Base-by-base conservation (phyloP, 1,140 invertebrate genomes). In the Papilio dardanus region DNA sequence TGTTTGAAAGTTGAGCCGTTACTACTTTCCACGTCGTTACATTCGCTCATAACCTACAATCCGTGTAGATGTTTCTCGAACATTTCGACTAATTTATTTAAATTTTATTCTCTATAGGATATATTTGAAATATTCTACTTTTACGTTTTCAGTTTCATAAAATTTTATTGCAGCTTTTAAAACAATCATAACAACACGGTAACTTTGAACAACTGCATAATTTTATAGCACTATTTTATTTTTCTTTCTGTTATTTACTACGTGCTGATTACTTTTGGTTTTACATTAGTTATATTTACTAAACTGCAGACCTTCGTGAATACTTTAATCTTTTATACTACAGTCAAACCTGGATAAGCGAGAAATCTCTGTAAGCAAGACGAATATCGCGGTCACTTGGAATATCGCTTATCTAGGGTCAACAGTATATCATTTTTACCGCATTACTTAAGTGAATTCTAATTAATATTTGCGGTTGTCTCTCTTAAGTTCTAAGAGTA, bases 1-100 rank as follows among this genome's bases (percentile, higher is more conserved):
- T 54, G 46, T 73, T 73, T 73, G 46, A 73, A 73, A 73, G 71
- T 73, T 73, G 71, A 73, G 71, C 58, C 71, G 50, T 73, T 73
- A 73, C 71, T 73, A 73, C 46, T 73, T 73, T 73, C 46, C 71
- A 73, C 71, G 50, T 73, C 50, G 71, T 73, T 73, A 73, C 46
- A 35, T 30, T 12, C n/a, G 7, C 71, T 73, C 71, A 73, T 73
- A 73, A 73, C 71, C 71, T 73, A 71, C 46, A 73, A 58, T 54
- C 50, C 16, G 40, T 73, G 71, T 73, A 58, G 69, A 71, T 50
- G 37, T 14, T 50, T 71, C 69, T 50, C 14, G 69, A 50, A 69
- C 37, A 69, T 69, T 69, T 28, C 24, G 21, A 69, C 19, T 69
- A 69, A 69, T 69, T 69, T 69, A 69, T 69, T 69, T 69, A 40